Conservation (phyloP, 2,797 vertebrate genomes). For the Scomberomorus guttatus region DNA sequence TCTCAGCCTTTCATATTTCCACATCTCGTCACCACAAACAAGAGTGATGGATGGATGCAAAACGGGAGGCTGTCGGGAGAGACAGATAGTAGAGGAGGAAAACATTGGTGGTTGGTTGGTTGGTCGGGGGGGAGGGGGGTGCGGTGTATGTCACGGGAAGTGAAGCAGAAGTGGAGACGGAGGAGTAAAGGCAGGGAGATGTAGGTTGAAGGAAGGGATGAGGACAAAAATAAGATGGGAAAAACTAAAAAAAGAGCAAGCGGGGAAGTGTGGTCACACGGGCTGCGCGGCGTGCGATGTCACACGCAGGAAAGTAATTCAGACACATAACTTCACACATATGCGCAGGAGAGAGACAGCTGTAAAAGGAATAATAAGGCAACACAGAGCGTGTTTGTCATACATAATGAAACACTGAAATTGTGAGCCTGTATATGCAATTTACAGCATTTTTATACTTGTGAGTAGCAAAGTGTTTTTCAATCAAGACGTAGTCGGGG, state of each 20-base stretch:
- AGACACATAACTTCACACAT: conserved; percentile 23
- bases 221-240: conserved; percentile 55
- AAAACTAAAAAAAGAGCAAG: conserved; percentile 54
- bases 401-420: conserved; percentile 4
- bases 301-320: conserved; percentile 50
- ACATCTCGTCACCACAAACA: conserved; percentile 54
- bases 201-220: conserved; percentile 57
- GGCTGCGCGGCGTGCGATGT: conserved; percentile 35
- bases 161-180: conserved; percentile 74
- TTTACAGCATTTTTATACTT: not conserved
- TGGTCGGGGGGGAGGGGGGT: not conserved
- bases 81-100: conserved; percentile 40
- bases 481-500: not conserved
- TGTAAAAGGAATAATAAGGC: conserved; percentile 44
- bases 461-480: conserved; percentile 1
- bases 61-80: conserved; percentile 44
- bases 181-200: conserved; percentile 61
- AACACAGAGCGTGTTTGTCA: not conserved
- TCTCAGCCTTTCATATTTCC: conserved; percentile 63
- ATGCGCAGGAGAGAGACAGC: not conserved
- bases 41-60: conserved; percentile 69
- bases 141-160: conserved; percentile 61
- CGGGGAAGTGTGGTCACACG: conserved; percentile 47
- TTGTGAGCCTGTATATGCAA: not conserved
- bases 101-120: conserved; percentile 40